Percentiles rank a stretch among this genome's conserved stretches.
These are phyloP conservation scores for Sardinella longiceps DNA, from an alignment of 2,797 vertebrate genomes.

Conservation along the genomic window DNA sequence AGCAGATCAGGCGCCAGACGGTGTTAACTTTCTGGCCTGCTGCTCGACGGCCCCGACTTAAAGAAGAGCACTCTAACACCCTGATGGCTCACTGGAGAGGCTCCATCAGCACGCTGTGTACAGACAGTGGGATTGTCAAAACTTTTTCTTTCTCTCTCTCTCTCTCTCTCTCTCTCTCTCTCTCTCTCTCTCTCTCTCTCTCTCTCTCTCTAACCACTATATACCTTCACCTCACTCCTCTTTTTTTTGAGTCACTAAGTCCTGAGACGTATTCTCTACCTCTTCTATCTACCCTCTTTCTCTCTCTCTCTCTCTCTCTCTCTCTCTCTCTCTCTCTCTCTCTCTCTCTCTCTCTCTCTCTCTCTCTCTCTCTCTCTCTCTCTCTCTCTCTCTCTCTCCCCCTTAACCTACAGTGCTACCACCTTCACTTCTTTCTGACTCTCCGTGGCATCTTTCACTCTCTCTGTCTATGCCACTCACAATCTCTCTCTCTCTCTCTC, in stretches of 20 bases:
- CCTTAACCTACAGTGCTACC: too few species aligned
- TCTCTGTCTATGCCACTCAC: too few species aligned
- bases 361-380: too few species aligned
- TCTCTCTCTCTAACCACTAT: not conserved
- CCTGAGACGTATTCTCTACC: too few species aligned
- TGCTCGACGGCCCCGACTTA: not conserved
- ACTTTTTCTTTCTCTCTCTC: constrained; percentile 36
- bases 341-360: not conserved
- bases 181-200: not conserved
- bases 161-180: not conserved
- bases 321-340: too few species aligned
- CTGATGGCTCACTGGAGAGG: not conserved
- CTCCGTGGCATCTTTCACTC: too few species aligned
- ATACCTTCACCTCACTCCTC: too few species aligned
- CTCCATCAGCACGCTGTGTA: not conserved
- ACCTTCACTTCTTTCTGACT: too few species aligned
- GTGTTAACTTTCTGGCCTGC: not conserved
- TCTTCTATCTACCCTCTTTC: constrained; percentile 38
- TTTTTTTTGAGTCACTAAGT: too few species aligned
- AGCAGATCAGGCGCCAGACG: not conserved
- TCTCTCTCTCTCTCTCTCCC: not conserved
- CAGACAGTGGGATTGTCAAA: not conserved
- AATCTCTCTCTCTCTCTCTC: too few species aligned
- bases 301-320: not conserved
- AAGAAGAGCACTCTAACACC: not conserved